Conservation (phyloP, 2,888 invertebrate genomes). For the Latrodectus hesperus region DNA sequence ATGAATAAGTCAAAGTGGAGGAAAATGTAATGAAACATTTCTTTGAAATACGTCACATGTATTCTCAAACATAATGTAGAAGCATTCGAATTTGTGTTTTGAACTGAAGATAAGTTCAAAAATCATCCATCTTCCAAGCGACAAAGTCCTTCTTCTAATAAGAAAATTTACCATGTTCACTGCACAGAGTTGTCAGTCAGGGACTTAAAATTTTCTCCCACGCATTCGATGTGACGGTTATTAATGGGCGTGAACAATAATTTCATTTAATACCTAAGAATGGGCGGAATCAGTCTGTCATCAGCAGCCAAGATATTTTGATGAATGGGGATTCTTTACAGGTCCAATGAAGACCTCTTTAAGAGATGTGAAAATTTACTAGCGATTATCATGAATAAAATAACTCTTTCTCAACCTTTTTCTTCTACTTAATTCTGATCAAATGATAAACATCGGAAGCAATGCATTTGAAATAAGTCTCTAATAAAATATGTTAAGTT, state of each 20-base stretch:
- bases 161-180: neutral
- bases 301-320: constrained; percentile 13
- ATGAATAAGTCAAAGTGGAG: no score
- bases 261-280: constrained; percentile 18
- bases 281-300: constrained; percentile 36
- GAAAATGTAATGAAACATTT: no score
- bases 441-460: no score
- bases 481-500: no score
- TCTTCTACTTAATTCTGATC: no score
- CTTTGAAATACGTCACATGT: no score
- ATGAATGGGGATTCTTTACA: constrained; percentile 22
- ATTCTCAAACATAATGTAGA: no score
- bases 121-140: neutral
- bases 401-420: no score
- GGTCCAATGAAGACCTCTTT: constrained; percentile 13
- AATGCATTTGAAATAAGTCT: no score
- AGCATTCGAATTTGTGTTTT: no score
- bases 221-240: constrained; percentile 10
- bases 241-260: constrained; percentile 29
- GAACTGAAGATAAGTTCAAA: neutral
- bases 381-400: no score
- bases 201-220: constrained; percentile 3
- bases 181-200: neutral
- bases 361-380: neutral
- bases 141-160: neutral